phyloP scores from a whole-genome alignment of 2,113 vertebrate species.

The Miniopterus natalensis region DNA sequence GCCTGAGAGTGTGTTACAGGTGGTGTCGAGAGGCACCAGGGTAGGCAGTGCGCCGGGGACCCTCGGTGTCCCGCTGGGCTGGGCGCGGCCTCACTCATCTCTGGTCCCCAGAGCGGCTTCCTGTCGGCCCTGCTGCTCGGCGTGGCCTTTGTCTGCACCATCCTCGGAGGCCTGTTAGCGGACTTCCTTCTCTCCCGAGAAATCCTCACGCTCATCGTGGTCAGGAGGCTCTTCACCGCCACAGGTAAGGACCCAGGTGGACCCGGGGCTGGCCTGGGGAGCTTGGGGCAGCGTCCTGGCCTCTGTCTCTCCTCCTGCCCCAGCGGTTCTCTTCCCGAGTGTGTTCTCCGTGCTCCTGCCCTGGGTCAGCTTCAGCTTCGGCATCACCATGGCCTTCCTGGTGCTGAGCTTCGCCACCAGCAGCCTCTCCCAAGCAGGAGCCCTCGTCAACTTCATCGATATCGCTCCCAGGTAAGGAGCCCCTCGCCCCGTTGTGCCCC shows the following conservation, averaged over 20 bases:
- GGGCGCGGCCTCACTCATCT: neutral
- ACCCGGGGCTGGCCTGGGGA: accelerated
- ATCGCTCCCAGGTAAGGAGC: constrained; percentile 75
- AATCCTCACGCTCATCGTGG: constrained; percentile 84
- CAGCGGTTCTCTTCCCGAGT: constrained; percentile 50
- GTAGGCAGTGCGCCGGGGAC: accelerated
- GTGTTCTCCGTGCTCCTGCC: neutral
- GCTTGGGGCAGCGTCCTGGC: neutral
- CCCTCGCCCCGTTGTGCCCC: neutral
- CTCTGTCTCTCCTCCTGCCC: neutral
- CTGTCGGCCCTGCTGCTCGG: constrained; percentile 78
- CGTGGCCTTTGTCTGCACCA: constrained; percentile 77
- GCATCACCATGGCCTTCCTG: constrained; percentile 30
- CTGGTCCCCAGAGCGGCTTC: constrained; percentile 68
- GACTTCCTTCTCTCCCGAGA: constrained; percentile 89
- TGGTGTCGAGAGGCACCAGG: neutral
- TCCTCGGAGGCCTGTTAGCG: constrained; percentile 86
- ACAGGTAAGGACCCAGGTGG: constrained; percentile 80
- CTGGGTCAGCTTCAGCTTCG: constrained; percentile 55
- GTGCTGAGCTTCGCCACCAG: neutral
- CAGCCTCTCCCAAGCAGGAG: constrained; percentile 34
- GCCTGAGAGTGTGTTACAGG: neutral
- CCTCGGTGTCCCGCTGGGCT: accelerated
- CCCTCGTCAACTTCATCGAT: constrained; percentile 71
- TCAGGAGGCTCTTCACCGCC: constrained; percentile 92